Evolutionary conservation across 1,140 invertebrate genomes (phyloP).

Genomic region (Bathynomus jamesi): DNA sequence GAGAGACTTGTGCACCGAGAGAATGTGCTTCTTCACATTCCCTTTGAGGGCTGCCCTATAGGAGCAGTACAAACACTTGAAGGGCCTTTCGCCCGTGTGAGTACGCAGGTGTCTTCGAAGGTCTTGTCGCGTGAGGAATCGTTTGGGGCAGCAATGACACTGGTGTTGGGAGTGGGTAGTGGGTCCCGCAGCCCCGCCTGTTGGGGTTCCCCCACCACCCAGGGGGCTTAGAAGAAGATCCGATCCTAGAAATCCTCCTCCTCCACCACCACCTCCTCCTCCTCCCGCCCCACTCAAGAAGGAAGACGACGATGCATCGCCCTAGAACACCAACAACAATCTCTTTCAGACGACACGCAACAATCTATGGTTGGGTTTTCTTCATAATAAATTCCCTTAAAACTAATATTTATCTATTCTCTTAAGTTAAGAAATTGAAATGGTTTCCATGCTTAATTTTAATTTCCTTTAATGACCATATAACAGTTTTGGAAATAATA

Average conservation of each 20-base stretch:
- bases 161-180: not conserved
- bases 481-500: too few relatives aligned
- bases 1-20: not conserved
- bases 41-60: slow-evolving; percentile 33
- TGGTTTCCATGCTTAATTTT: too few relatives aligned
- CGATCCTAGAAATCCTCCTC: not conserved
- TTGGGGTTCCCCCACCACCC: not conserved
- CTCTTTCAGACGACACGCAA: too few relatives aligned
- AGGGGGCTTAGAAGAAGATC: not conserved
- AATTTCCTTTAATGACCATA: too few relatives aligned
- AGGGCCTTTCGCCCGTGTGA: slow-evolving; percentile 49
- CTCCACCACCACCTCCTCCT: too few relatives aligned
- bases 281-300: too few relatives aligned
- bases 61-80: slow-evolving; percentile 47
- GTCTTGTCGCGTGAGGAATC: slow-evolving; percentile 43
- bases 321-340: too few relatives aligned
- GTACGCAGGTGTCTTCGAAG: slow-evolving; percentile 65
- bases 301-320: too few relatives aligned
- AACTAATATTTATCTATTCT: too few relatives aligned
- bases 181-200: not conserved
- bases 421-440: too few relatives aligned
- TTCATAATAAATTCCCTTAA: too few relatives aligned
- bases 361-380: too few relatives aligned
- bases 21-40: slow-evolving; percentile 30
- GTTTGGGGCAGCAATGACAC: not conserved